Evolutionary conservation across 2,797 vertebrate species (phyloP), one percentile per base, ranked within the genome.

Genomic region (Natrix natrix): DNA sequence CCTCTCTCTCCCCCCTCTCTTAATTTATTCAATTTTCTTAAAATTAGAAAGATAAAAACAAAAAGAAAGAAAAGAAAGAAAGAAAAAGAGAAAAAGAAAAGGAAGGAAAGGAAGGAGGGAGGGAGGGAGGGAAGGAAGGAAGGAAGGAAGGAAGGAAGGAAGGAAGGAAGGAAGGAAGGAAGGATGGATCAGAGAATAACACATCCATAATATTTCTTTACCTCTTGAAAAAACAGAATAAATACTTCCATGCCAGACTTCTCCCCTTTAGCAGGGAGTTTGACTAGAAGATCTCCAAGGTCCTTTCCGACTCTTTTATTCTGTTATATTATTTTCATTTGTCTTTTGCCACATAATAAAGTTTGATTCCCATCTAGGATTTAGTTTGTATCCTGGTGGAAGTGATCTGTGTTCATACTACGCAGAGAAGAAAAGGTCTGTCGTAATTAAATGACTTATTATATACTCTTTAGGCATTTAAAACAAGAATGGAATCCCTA

Each of bases 401-500:
- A 61, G 13, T 61, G 43, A 83, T 48, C 6, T n/a, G 22, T 56
- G 66, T 60, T 60, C 43, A 32, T 5, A 63, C 48, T 22, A 16
- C 22, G 14, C 24, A 87, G 37, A 59, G 83, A 69, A 69, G 60
- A 66, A 90, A 54, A 63, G 43, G 7, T 32, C 59, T 43, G 63
- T 17, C 89, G 60, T 43, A 48, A 89, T 55, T 32, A 61, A 17
- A 63, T 55, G 3, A 57, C 52, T 86, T n/a, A 16, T 61, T 83
- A 0, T 87, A 26, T 83, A 57, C 12, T 24, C 14, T 32, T 26
- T 83, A 97, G 97, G 93, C 61, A 20, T 97, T 96, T 94, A 95
- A 96, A 87, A 94, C 88, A 4, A 95, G 91, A 57, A 97, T 97
- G 97, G 97, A 97, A 91, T 92, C 90, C 6, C 93, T 97, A 91